Base-by-base conservation (phyloP, 2,113 vertebrate genomes). In the Vimba vimba region DNA sequence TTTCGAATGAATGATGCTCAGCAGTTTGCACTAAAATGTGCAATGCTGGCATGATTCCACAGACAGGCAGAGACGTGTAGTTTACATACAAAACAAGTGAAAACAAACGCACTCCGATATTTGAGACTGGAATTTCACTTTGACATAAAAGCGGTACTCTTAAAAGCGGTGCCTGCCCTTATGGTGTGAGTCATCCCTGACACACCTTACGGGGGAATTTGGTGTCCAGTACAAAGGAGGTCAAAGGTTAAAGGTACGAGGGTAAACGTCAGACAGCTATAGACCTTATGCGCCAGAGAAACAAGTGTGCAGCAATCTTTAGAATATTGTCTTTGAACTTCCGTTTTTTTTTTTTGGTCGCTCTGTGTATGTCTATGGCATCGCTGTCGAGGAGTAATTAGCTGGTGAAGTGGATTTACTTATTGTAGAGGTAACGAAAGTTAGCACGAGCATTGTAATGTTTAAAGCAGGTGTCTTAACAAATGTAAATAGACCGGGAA, bases 131-230 rank as follows among this genome's bases (percentile, higher is more conserved):
- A 68, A 78, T 85, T 47, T 33, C 50, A 25, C 15, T 77, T 33
- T 15, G 73, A 43, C 73, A 75, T 4, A 23, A 45, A 77, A 77
- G 9, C 1, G 15, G 27, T 23, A 27, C n/a, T 47, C 39, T 75
- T 50, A 17, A 43, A 43, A 43, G 43, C 8, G 43, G 43, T 47
- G 71, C 47, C 15, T 33, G 33, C 1, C 9, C 36, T 68, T 25
- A 12, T n/a, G 43, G 17, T 73, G 17, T 64, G 79, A 66, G 11
- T 77, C 33, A 82, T 17, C 11, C 3, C 30, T 47, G 71, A 59
- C 59, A 15, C 69, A 77, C 79, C 85, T 79, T 12, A 66, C 15
- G 47, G 57, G 85, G 85, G 74, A 76, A 68, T 66, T 74, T 68
- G 71, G 69, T 83, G 68, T 23, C 45, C 25, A 30, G 11, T 25